Evolutionary conservation across 1,140 invertebrate genomes (phyloP).

Genomic region (Colletes gigas): DNA sequence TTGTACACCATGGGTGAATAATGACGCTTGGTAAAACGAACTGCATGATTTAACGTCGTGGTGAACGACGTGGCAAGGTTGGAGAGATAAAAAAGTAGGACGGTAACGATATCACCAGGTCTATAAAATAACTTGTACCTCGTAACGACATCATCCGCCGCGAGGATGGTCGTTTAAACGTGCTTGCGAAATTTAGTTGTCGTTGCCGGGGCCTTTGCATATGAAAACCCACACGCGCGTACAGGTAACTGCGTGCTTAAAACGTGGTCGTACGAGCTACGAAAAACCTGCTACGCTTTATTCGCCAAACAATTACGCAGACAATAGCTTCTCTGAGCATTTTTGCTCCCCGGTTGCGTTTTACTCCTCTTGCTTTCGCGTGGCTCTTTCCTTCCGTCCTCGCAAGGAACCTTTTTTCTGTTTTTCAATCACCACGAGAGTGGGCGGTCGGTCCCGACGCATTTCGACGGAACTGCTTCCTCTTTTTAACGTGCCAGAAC

Average conservation of each 20-base stretch:
- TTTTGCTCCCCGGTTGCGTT: neutral
- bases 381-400: neutral
- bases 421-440: neutral
- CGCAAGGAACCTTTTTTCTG: constrained; percentile 8
- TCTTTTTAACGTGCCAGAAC: too few relatives aligned
- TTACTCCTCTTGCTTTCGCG: neutral
- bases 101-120: neutral
- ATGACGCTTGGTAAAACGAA: too few relatives aligned
- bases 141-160: constrained; percentile 9
- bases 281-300: constrained; percentile 19
- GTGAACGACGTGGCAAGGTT: neutral
- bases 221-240: too few relatives aligned
- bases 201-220: neutral
- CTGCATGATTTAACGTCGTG: neutral
- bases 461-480: neutral
- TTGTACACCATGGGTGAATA: too few relatives aligned
- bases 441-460: too few relatives aligned
- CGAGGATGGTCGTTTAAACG: constrained; percentile 17
- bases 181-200: constrained; percentile 16
- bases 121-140: constrained; percentile 21
- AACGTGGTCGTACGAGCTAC: neutral
- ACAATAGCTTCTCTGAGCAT: neutral
- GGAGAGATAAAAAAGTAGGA: neutral
- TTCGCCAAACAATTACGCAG: constrained; percentile 43
- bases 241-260: neutral